Evolutionary conservation across 2,888 invertebrate genomes (phyloP).

Genomic region (Octonoba sinensis): DNA sequence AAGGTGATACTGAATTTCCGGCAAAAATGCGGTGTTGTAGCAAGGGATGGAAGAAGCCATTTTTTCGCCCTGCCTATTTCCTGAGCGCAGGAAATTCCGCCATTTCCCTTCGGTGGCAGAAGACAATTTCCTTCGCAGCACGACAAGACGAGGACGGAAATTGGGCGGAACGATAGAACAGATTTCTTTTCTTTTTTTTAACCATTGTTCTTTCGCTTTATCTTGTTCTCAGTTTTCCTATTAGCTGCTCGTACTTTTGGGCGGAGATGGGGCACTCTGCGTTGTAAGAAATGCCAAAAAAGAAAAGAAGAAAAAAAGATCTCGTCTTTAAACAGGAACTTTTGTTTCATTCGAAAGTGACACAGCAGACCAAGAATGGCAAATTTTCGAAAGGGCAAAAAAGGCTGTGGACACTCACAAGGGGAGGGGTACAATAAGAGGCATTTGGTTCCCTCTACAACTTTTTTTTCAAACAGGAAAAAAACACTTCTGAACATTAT

Average conservation of each 20-base stretch:
- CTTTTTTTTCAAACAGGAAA: too few species aligned
- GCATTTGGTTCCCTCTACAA: too few species aligned
- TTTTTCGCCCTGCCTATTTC: slow-evolving; percentile 24
- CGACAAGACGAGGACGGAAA: slow-evolving; percentile 49
- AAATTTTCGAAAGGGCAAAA: too few species aligned
- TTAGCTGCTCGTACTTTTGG: slow-evolving; percentile 12
- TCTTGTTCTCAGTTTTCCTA: slow-evolving; percentile 18
- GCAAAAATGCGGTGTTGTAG: background rate
- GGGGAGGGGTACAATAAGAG: too few species aligned
- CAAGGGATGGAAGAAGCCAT: background rate
- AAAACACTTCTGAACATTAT: too few species aligned
- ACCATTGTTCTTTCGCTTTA: background rate
- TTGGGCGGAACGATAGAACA: slow-evolving; percentile 25
- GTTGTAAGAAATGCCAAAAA: too few species aligned
- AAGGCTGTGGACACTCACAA: too few species aligned
- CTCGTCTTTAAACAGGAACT: too few species aligned
- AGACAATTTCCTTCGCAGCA: slow-evolving; percentile 51
- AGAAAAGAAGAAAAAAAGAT: too few species aligned
- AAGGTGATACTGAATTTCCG: slow-evolving; percentile 19
- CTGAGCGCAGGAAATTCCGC: slow-evolving; percentile 45
- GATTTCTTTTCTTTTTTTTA: slow-evolving; percentile 13
- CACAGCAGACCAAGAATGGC: too few species aligned
- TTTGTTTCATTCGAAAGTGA: too few species aligned
- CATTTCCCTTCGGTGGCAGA: slow-evolving; percentile 43
- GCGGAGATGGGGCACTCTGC: background rate